phyloP scores from a whole-genome alignment of 1,140 invertebrate genomes.

The Aphaenogaster ashmeadi region DNA sequence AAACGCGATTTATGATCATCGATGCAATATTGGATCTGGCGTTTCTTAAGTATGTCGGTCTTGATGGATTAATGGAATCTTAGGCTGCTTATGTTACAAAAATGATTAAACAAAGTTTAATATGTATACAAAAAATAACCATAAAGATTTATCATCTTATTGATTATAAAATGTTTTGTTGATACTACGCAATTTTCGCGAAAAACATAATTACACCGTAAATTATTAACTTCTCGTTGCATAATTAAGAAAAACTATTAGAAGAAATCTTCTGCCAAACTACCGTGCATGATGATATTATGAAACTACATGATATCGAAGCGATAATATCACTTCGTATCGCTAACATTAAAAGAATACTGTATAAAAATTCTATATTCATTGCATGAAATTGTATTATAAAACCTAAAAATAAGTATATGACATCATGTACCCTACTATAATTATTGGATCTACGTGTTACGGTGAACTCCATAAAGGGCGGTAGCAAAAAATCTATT shows the following conservation, averaged over 20 bases:
- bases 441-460: background rate
- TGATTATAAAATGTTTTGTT: background rate
- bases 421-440: background rate
- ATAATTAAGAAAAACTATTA: slow-evolving; percentile 4
- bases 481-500: background rate
- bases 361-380: background rate
- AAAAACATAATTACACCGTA: background rate
- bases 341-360: background rate
- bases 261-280: background rate
- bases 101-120: background rate
- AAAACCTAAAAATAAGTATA: background rate
- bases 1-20: slow-evolving; percentile 50
- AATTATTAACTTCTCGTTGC: background rate
- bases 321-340: background rate
- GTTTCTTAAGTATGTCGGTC: slow-evolving; percentile 11
- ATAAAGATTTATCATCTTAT: background rate
- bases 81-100: background rate
- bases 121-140: background rate
- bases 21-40: slow-evolving; percentile 3
- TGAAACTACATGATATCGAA: background rate
- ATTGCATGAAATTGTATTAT: background rate
- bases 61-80: slow-evolving; percentile 40
- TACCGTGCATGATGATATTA: background rate
- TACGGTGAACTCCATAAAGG: background rate
- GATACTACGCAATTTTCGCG: background rate